These are phyloP conservation scores for Tetranychus cinnabarinus DNA, from an alignment of 1,140 invertebrate species.

Conservation along the genomic window DNA sequence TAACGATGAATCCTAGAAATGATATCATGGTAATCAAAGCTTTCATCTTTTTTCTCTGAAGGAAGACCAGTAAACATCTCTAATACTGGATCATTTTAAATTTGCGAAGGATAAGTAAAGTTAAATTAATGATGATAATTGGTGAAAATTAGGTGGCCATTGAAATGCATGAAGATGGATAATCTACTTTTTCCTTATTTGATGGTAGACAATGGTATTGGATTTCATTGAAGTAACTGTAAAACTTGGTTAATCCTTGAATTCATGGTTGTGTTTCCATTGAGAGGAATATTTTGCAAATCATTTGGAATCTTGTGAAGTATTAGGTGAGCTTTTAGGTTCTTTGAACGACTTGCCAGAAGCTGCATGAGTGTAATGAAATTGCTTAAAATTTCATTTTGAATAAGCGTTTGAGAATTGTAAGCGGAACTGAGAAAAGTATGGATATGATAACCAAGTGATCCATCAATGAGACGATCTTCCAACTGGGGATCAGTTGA, in stretches of 20 bases:
- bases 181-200: too few relatives aligned
- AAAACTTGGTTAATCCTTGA: neutral
- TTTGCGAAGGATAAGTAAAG: too few relatives aligned
- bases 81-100: too few relatives aligned
- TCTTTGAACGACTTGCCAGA: neutral
- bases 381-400: neutral
- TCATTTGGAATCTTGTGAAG: neutral
- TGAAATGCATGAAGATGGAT: too few relatives aligned
- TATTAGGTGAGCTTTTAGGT: neutral
- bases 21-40: too few relatives aligned
- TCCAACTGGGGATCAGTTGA: neutral
- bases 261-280: neutral
- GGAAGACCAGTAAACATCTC: too few relatives aligned
- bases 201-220: too few relatives aligned
- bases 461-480: neutral
- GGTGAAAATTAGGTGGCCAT: too few relatives aligned
- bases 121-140: too few relatives aligned
- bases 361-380: neutral
- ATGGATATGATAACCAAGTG: neutral
- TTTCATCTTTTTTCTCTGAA: too few relatives aligned
- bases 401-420: neutral
- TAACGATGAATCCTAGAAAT: too few relatives aligned
- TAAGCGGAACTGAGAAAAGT: neutral
- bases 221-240: too few relatives aligned
- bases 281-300: neutral